phyloP scores from a whole-genome alignment of 1,140 invertebrate species.

The Ceratitis capitata region DNA sequence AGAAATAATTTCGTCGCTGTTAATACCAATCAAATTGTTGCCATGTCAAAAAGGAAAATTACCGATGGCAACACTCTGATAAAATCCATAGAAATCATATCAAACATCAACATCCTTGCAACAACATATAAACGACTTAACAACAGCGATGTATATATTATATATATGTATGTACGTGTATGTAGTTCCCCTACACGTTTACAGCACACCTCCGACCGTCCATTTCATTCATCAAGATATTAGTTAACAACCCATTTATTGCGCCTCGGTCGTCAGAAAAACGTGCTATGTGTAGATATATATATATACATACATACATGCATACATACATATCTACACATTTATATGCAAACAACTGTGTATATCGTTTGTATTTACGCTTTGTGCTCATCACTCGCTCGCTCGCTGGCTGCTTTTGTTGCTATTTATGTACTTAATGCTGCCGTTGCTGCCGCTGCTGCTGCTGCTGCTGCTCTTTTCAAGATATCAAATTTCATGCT shows the following conservation, averaged over 20 bases:
- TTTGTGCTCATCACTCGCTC: background rate
- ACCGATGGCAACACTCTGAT: background rate
- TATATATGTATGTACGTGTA: too few relatives aligned
- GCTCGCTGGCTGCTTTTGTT: background rate
- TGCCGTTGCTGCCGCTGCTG: background rate
- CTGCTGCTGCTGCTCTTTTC: conserved; percentile 5
- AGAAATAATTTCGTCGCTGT: conserved; percentile 8
- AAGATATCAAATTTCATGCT: conserved; percentile 24
- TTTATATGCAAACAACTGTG: too few relatives aligned
- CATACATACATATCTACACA: background rate
- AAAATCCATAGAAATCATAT: conserved; percentile 25
- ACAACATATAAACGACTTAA: conserved; percentile 26
- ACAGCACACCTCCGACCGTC: background rate
- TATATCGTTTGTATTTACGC: too few relatives aligned
- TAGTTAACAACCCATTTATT: conserved; percentile 33
- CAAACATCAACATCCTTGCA: background rate
- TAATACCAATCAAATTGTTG: conserved; percentile 26
- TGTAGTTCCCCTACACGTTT: background rate
- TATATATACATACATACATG: background rate
- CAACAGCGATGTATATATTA: background rate
- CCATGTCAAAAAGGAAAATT: conserved; percentile 13
- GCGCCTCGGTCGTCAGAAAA: conserved; percentile 1
- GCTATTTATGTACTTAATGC: background rate
- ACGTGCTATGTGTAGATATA: background rate
- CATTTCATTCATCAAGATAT: background rate